Base-by-base conservation (phyloP, 2,797 vertebrate genomes). In the Phoeniculus purpureus region DNA sequence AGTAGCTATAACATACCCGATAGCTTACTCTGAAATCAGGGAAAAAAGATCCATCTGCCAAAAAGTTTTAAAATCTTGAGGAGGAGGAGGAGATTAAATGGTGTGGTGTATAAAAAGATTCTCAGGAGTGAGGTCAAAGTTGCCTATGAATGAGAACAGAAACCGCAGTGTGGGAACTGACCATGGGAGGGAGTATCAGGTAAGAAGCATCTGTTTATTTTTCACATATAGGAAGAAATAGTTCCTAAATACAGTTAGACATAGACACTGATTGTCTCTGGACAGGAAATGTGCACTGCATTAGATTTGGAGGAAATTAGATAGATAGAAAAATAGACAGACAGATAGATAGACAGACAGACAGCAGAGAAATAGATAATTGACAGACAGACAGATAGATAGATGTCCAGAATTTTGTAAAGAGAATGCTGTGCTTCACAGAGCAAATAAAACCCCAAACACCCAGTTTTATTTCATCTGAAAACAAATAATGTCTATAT, bases 401-500 rank as follows among this genome's bases (percentile, higher is more conserved):
- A 43, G 43, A 48, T 47, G 65, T 67, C 4, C 4, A 45, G 20
- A 78, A 51, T 31, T 40, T 43, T 43, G 43, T 43, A 43, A 16
- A 67, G 20, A 26, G 58, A 67, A 31, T 48, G 18, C 3, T 52
- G 9, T 27, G 16, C 65, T 64, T 83, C 55, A 16, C 3, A 21
- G 2, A 1, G 3, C 2, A 7, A 65, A 19, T 7, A 50, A 23
- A 16, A 19, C 11, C 14, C 20, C 10, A 43, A 32, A 23, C 6
- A 37, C 19, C 2, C 3, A 34, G 12, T 9, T 65, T 71, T n/a
- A 29, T 15, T 27, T 3, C 43, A 10, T 20, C 31, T 77, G 45
- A 83, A 65, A 21, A 3, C 4, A 91, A 71, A 56, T 47, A 70
- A 40, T 9, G 2, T 72, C 47, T 75, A 4, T 66, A 47, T 52